A percentile compares a stretch with the other conserved stretches of the same genome.
These are phyloP conservation scores for Archegozetes longisetosus DNA, from an alignment of 1,140 invertebrate genomes.

Conservation along the genomic window DNA sequence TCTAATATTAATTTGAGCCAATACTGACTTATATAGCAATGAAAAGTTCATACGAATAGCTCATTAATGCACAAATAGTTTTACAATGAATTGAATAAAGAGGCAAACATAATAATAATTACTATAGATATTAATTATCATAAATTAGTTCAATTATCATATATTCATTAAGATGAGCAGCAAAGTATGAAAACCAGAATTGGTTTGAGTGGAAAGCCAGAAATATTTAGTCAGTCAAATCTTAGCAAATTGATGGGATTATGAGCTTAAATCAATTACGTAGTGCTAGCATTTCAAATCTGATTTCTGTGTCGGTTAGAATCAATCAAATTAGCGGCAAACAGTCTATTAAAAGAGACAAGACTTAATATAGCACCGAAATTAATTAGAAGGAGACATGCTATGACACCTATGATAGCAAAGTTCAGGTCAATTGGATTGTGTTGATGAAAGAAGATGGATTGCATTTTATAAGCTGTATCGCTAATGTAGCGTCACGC, in stretches of 20 bases:
- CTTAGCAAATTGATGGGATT: not conserved
- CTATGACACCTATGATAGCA: not conserved
- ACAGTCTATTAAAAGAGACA: not conserved
- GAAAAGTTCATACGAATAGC: too few relatives aligned
- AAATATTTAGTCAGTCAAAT: too few relatives aligned
- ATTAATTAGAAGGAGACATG: not conserved
- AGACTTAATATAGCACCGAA: not conserved
- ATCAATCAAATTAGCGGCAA: not conserved
- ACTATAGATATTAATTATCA: too few relatives aligned
- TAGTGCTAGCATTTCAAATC: not conserved
- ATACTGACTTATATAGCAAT: too few relatives aligned
- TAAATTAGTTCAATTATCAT: too few relatives aligned
- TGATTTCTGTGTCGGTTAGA: not conserved
- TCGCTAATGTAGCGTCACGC: not conserved
- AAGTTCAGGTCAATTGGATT: not conserved
- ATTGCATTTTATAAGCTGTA: not conserved
- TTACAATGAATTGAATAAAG: too few relatives aligned
- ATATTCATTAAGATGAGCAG: too few relatives aligned
- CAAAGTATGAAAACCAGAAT: too few relatives aligned
- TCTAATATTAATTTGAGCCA: too few relatives aligned
- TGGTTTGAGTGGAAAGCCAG: too few relatives aligned
- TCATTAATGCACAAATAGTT: too few relatives aligned
- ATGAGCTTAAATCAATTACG: not conserved
- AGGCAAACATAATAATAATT: too few relatives aligned
- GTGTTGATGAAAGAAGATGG: not conserved